A percentile compares a stretch with the other conserved stretches of the same genome.
phyloP scores from a whole-genome alignment of 2,888 invertebrate species.

The Strigamia crassipes region DNA sequence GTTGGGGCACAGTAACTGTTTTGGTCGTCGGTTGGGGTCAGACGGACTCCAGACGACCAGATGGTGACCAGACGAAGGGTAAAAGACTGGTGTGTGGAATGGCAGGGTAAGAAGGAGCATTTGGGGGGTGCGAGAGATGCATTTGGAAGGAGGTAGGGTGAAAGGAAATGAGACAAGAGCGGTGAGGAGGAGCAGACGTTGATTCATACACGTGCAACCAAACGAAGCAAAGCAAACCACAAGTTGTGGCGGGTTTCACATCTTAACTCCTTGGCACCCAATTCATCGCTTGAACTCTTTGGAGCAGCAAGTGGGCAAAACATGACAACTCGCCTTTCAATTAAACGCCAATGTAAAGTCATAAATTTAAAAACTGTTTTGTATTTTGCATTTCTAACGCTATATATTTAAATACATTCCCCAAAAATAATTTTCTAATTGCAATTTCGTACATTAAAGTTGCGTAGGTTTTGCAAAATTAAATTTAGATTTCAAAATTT shows the following conservation, averaged over 20 bases:
- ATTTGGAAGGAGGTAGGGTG: not conserved
- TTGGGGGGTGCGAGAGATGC: not conserved
- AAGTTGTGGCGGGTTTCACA: conserved; percentile 26
- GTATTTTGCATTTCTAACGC: too few relatives aligned
- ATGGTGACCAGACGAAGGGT: conserved; percentile 27
- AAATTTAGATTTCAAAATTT: too few relatives aligned
- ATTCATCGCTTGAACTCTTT: conserved; percentile 20
- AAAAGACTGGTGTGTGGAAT: not conserved
- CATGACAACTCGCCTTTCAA: not conserved
- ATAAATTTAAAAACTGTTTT: too few relatives aligned
- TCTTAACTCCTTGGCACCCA: conserved; percentile 30
- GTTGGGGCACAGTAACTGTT: conserved; percentile 16
- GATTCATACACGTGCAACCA: conserved; percentile 26
- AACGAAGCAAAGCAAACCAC: conserved; percentile 27
- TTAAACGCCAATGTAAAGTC: not conserved
- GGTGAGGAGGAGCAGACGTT: conserved; percentile 13
- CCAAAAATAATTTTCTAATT: too few relatives aligned
- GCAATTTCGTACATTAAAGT: too few relatives aligned
- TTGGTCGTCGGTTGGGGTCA: not conserved
- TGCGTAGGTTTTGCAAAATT: too few relatives aligned
- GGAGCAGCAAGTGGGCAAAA: not conserved
- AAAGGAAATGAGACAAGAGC: not conserved
- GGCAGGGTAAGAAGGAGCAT: not conserved
- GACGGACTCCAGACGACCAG: conserved; percentile 22
- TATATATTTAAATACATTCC: too few relatives aligned